phyloP scores from a whole-genome alignment of 2,797 vertebrate species.

The Sphaeramia orbicularis region DNA sequence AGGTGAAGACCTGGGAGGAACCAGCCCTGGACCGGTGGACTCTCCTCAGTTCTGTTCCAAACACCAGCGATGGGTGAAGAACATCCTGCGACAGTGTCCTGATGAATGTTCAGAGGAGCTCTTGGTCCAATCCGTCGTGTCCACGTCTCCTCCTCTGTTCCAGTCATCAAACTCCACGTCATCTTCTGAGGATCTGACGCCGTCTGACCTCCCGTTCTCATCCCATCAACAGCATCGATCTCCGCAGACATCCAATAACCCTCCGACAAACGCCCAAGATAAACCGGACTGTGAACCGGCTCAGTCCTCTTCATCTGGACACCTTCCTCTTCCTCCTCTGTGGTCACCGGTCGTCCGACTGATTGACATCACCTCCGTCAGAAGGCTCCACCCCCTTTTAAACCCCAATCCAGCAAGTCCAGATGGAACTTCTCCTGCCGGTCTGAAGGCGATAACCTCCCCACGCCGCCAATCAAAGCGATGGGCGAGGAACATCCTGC shows the following conservation, averaged over 20 bases:
- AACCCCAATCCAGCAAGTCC: background rate
- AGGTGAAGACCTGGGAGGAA: background rate
- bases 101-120: conserved; percentile 58
- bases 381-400: background rate
- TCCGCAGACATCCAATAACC: conserved; percentile 10
- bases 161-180: conserved; percentile 53
- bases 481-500: conserved; percentile 82
- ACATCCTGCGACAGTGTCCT: conserved; percentile 79
- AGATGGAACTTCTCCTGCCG: background rate
- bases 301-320: conserved; percentile 7
- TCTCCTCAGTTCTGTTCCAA: conserved; percentile 79
- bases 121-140: conserved; percentile 9
- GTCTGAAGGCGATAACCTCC: background rate
- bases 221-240: conserved; percentile 7
- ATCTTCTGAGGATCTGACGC: conserved; percentile 72
- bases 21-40: too few relatives aligned
- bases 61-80: conserved; percentile 82
- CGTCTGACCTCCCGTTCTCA: conserved; percentile 53
- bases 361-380: conserved; percentile 18
- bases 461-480: too few relatives aligned
- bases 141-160: conserved; percentile 40
- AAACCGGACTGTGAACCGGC: background rate
- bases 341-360: conserved; percentile 36
- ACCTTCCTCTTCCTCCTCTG: background rate
- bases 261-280: background rate